Evolutionary conservation across 2,797 vertebrate genomes (phyloP).

Genomic region (Rhinogobio ventralis): DNA sequence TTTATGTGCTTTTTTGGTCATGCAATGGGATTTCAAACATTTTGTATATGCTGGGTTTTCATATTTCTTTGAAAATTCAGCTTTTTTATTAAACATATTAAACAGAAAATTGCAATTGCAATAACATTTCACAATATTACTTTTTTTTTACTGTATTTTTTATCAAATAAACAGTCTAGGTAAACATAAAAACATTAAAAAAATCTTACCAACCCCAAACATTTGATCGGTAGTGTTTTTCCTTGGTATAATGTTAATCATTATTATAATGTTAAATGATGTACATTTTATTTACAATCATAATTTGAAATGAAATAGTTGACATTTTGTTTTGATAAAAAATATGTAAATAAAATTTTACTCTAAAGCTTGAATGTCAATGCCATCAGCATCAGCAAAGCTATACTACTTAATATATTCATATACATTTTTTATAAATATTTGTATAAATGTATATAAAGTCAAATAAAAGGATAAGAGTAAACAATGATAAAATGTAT

Average conservation of each 20-base stretch:
- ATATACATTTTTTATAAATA: background rate
- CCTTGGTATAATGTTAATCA: too few species aligned
- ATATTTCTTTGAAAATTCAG: too few species aligned
- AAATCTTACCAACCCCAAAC: background rate
- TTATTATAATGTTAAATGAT: background rate
- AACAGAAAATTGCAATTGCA: too few species aligned
- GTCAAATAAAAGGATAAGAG: background rate
- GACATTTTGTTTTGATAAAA: background rate
- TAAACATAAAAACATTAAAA: background rate
- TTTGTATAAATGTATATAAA: background rate
- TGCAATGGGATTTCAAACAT: too few species aligned
- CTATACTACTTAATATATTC: background rate
- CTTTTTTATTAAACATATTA: too few species aligned
- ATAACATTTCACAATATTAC: background rate
- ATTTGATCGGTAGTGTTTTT: too few species aligned
- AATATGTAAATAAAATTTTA: background rate
- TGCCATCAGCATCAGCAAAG: background rate
- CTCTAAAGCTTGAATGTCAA: background rate
- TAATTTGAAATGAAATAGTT: background rate
- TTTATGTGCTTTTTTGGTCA: too few species aligned
- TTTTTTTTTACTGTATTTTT: background rate
- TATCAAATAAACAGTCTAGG: background rate
- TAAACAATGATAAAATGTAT: background rate
- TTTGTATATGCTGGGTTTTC: too few species aligned
- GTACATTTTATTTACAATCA: background rate